Evolutionary conservation across 37 sponge, comb jelly and placozoan species (phyloP).

Genomic region (Chondrilla cf. caribensis): DNA sequence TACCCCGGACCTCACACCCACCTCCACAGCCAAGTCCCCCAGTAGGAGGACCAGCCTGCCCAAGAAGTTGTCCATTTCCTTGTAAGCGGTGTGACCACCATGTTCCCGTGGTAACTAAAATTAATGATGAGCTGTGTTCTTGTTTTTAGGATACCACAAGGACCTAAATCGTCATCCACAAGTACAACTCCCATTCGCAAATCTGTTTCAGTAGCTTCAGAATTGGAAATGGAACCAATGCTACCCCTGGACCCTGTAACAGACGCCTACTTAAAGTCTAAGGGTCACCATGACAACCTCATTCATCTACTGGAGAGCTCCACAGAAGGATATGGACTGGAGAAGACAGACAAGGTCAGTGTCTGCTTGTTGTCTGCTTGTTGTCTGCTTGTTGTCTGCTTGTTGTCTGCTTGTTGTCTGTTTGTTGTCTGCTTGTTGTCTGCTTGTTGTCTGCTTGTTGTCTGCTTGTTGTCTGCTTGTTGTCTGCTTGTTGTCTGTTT

Average conservation of each 20-base stretch:
- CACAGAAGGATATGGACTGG: slow-evolving; percentile 24
- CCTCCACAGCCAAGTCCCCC: neutral
- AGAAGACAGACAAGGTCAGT: slow-evolving; percentile 48
- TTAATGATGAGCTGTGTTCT: no score
- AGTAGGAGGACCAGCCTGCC: neutral
- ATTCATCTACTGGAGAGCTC: slow-evolving; percentile 49
- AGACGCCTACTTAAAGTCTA: slow-evolving; percentile 1
- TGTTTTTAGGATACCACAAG: no score
- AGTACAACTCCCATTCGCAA: neutral
- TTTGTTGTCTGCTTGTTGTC: no score
- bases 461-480: no score
- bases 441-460: no score
- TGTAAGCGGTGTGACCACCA: neutral
- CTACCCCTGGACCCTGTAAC: slow-evolving; percentile 5
- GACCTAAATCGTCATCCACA: neutral
- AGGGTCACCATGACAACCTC: slow-evolving; percentile 31
- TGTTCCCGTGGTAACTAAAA: no score
- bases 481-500: no score
- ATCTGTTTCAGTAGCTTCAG: neutral
- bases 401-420: no score
- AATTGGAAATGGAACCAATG: slow-evolving; percentile 11
- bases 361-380: no score
- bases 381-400: no score
- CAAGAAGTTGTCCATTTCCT: neutral
- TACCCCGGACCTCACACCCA: neutral